Base-by-base conservation (phyloP, 1,140 invertebrate species). In the Musca vetustissima region DNA sequence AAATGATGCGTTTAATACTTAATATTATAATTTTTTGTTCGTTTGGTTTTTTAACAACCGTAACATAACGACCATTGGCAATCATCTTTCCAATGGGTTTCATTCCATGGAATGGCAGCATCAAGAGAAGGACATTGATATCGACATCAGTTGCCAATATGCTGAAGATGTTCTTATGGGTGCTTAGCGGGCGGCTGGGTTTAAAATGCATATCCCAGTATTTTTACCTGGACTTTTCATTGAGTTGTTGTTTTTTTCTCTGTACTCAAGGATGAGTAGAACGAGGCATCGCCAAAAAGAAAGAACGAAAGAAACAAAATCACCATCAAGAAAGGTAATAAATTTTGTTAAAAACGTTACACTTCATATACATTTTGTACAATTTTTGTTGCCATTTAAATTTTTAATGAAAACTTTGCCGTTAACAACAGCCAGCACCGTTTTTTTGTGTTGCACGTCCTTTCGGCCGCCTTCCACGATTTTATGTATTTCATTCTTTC, bases 361-460 rank as follows among this genome's bases (percentile, higher is more conserved):
- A 61, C 57, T 78, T 79, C 77, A 79, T 79, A 79, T 79, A 79
- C 75, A 79, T 78, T 79, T 78, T 78, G 77, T 74, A 75, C 76
- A 61, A 78, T 78, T 78, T 78, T 72, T 74, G 76, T 77, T 74
- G 74, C 75, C 76, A 76, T 78, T 76, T 76, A 78, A 67, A 78
- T 77, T 75, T 78, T 73, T 68, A 70, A 75, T 72, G 76, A 74
- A 73, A 78, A 77, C 74, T 65, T 65, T 65, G 47, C 64, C 64
- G 64, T 65, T 65, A 65, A 65, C 22, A 22, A 19, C 64, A 50
- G n/a, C n/a, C n/a, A n/a, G 48, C 64, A 50, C 43, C 43, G n/a
- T n/a, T n/a, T n/a, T n/a, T 48, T 49, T 25, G 3, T 11, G 47
- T 59, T 65, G 21, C 64, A 47, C 43, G n/a, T 47, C 22, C n/a